Evolutionary conservation across 1,140 invertebrate species (phyloP), one percentile per base, ranked within the genome.

Genomic region (Camponotus vicinus): DNA sequence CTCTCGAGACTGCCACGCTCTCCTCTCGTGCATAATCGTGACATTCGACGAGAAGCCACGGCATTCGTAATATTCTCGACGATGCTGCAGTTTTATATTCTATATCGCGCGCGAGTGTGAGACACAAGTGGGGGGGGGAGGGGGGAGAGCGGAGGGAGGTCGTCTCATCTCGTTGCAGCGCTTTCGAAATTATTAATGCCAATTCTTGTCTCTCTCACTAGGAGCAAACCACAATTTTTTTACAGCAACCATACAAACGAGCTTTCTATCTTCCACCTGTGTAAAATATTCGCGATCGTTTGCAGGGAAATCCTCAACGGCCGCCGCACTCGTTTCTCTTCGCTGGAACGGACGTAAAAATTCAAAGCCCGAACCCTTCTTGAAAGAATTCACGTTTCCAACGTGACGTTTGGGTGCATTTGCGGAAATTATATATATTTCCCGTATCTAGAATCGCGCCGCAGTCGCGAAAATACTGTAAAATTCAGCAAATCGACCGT

Each of bases 111-210:
- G 40, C 13, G 42, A 11, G 9, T 11, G 9, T 11, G n/a, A 59
- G 21, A 34, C 15, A 21, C 61, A 18, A 42, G 15, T 27, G 7
- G 7, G 15, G 40, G 18, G 34, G 32, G 57, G 6, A 86, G 40
- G 21, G 2, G 45, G 27, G n/a, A 21, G n/a, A 21, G 21, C 21
- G 32, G 37, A 37, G 3, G 5, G 45, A 11, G 9, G 11, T 52
- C 15, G 3, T 8, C 15, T 3, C 13, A 37, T 49, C 18, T 45
- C 37, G 42, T 32, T 34, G 27, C n/a, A 21, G 52, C 13, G 21
- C 27, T 49, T 59, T 85, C 55, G 73, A 86, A 88, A 88, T 88
- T 88, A 86, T 88, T 85, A 85, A 88, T 86, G 67, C 32, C 75
- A 49, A 79, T 88, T 87, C 52, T 45, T 9, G 64, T 75, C 52